Conservation (phyloP, 2,888 invertebrate species). For the Saturnia pavonia region DNA sequence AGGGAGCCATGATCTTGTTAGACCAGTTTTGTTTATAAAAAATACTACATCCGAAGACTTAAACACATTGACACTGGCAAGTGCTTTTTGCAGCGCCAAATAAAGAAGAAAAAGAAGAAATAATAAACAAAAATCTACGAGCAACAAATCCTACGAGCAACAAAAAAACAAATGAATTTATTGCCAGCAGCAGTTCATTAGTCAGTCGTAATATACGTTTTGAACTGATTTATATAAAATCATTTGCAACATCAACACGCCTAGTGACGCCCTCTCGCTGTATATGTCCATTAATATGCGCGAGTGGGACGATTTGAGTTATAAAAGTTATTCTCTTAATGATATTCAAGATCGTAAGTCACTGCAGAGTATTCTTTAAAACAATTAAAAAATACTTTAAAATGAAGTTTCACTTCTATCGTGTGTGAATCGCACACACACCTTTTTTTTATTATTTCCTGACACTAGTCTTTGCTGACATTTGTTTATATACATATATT, state of each 20-base stretch:
- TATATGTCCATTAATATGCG: slow-evolving; percentile 47
- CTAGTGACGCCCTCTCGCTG: slow-evolving; percentile 26
- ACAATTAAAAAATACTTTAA: too few relatives aligned
- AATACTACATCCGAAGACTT: too few relatives aligned
- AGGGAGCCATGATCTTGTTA: too few relatives aligned
- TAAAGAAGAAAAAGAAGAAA: too few relatives aligned
- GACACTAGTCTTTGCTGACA: too few relatives aligned
- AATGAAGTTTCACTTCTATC: too few relatives aligned
- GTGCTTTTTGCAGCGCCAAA: too few relatives aligned
- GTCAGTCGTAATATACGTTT: slow-evolving; percentile 22
- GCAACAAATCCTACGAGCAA: slow-evolving; percentile 8
- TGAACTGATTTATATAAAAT: slow-evolving; percentile 42
- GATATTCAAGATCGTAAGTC: slow-evolving; percentile 9
- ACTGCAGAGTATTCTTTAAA: slow-evolving; percentile 18
- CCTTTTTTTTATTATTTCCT: too few relatives aligned
- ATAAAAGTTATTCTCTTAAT: slow-evolving; percentile 29
- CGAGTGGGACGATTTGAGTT: slow-evolving; percentile 36
- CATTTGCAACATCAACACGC: slow-evolving; percentile 35
- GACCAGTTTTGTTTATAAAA: too few relatives aligned
- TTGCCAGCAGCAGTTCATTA: slow-evolving; percentile 18
- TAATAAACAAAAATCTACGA: slow-evolving; percentile 1
- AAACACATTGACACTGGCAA: too few relatives aligned
- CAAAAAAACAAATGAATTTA: slow-evolving; percentile 19
- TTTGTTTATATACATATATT: too few relatives aligned
- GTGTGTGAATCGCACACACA: too few relatives aligned